phyloP scores from a whole-genome alignment of 2,797 vertebrate genomes.

The Acanthurus tractus region DNA sequence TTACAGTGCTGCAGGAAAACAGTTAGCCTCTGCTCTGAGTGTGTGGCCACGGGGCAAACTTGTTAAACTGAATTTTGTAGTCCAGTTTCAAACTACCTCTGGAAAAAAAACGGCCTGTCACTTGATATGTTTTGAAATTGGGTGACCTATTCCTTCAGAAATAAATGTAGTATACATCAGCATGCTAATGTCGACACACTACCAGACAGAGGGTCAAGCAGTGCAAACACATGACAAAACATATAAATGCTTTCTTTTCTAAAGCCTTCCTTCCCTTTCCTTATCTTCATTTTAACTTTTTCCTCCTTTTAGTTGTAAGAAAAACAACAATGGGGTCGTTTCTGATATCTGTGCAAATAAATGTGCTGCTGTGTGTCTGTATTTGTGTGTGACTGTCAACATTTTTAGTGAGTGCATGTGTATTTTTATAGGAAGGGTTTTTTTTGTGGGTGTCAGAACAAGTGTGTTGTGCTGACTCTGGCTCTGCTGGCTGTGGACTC shows the following conservation, averaged over 20 bases:
- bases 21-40: constrained; percentile 52
- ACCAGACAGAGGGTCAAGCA: constrained; percentile 19
- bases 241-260: constrained; percentile 2
- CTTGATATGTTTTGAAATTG: constrained; percentile 23
- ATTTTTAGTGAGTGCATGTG: neutral
- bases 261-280: neutral
- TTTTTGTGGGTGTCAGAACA: constrained; percentile 12
- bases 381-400: constrained; percentile 4
- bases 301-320: neutral
- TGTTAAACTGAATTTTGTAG: constrained; percentile 26
- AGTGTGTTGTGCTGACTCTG: constrained; percentile 49
- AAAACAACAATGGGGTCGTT: neutral
- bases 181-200: constrained; percentile 6
- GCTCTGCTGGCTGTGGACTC: constrained; percentile 43
- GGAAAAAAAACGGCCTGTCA: constrained; percentile 19
- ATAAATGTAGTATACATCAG: constrained; percentile 31
- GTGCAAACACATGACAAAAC: constrained; percentile 24
- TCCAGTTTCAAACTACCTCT: constrained; percentile 30
- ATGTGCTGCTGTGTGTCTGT: neutral
- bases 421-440: constrained; percentile 7
- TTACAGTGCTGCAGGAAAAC: constrained; percentile 59
- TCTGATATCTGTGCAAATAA: neutral
- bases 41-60: constrained; percentile 45
- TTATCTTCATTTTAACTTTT: constrained; percentile 9
- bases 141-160: constrained; percentile 44